Evolutionary conservation across 2,888 invertebrate species (phyloP).

Genomic region (Pogonocherus hispidulus): DNA sequence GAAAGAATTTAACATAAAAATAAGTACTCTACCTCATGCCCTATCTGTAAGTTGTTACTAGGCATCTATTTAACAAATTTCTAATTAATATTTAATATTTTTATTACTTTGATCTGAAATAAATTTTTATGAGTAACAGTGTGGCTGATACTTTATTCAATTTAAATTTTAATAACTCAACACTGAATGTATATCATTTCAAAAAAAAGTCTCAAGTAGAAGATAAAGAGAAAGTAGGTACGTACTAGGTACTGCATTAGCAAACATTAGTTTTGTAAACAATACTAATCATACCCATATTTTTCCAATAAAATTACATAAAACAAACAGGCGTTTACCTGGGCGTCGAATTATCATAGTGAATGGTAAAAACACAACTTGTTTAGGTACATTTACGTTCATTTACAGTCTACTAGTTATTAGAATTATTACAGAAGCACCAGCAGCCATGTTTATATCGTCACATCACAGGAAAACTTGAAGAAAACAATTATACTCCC

Average conservation of each 20-base stretch:
- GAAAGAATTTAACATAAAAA: too few species aligned
- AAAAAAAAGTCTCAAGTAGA: too few species aligned
- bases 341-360: constrained; percentile 65
- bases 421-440: constrained; percentile 48
- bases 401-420: constrained; percentile 50
- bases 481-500: constrained; percentile 51
- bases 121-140: too few species aligned
- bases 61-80: too few species aligned
- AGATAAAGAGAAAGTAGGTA: constrained; percentile 2
- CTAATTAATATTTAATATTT: too few species aligned
- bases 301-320: constrained; percentile 28
- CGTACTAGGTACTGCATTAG: neutral
- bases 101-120: too few species aligned
- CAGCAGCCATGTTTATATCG: constrained; percentile 68
- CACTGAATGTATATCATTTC: too few species aligned
- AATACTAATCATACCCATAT: constrained; percentile 10
- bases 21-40: too few species aligned
- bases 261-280: constrained; percentile 22
- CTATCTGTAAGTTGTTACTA: too few species aligned
- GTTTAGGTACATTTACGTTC: constrained; percentile 48
- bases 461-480: constrained; percentile 41
- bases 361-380: constrained; percentile 36
- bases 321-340: constrained; percentile 57
- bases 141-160: too few species aligned
- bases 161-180: too few species aligned